phyloP scores from a whole-genome alignment of 2,797 vertebrate genomes.

The Myotis myotis region DNA sequence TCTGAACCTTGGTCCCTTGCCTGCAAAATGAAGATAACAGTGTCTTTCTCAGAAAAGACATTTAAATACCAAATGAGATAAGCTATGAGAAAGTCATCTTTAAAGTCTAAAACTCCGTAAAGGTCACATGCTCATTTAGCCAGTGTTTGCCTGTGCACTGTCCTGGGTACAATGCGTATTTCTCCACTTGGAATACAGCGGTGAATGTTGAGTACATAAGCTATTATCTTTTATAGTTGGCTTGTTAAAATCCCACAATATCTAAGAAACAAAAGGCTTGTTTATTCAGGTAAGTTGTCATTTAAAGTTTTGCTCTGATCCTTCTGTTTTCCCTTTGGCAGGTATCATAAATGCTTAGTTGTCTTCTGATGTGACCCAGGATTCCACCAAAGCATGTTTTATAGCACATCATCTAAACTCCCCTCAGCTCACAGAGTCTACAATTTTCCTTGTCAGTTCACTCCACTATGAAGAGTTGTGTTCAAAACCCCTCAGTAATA shows the following conservation, averaged over 20 bases:
- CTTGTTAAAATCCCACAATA: background rate
- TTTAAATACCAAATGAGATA: slow-evolving; percentile 6
- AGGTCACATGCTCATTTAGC: background rate
- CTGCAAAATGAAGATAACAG: background rate
- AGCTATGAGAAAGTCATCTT: background rate
- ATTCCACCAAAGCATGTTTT: background rate
- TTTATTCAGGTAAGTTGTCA: background rate
- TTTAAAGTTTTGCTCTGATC: background rate
- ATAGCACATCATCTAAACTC: background rate
- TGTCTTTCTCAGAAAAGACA: background rate
- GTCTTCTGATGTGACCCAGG: background rate
- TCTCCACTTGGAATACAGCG: background rate
- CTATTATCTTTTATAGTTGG: background rate
- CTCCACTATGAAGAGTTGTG: background rate
- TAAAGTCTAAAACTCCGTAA: background rate
- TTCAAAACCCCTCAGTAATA: background rate
- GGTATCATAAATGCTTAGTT: background rate
- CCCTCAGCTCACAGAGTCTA: background rate
- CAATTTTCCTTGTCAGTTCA: background rate
- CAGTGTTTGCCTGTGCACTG: background rate
- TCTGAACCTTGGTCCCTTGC: background rate
- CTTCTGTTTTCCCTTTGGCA: background rate
- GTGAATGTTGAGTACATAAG: background rate
- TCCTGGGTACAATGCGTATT: background rate
- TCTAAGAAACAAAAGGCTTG: background rate